Base-by-base conservation (phyloP, 2,888 invertebrate genomes). In the Philereme vetulata region DNA sequence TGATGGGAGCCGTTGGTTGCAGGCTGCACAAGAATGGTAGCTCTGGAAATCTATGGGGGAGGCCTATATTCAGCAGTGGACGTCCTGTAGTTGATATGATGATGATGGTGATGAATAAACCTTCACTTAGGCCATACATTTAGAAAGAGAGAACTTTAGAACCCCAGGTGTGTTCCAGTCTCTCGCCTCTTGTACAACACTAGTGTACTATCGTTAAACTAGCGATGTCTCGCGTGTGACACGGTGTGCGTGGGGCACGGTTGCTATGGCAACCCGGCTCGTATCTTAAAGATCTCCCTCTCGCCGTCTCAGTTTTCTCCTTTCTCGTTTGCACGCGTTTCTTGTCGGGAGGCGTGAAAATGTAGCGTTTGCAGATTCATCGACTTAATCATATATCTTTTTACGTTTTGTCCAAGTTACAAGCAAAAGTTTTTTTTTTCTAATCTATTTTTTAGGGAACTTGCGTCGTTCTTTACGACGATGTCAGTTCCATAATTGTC, bases 221-320 rank as follows among this genome's bases (percentile, higher is more conserved):
- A 72, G 71, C 62, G 68, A 63, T 66, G 62, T 64, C 62, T 62
- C 51, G 67, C 61, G 64, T 76, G 87, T n/a, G n/a, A n/a, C n/a
- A n/a, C n/a, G n/a, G n/a, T 84, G 88, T 82, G 88, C 70, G 88
- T 79, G 79, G 77, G 74, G 71, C 78, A 81, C 80, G 78, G 90
- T 91, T 86, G 87, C 84, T 81, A 92, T 91, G 86, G 82, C 72
- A 76, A 91, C 21, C 21, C 21, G 21, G 21, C 21, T 21, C 91
- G 90, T 88, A 92, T 92, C 92, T 92, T 92, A 82, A 92, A 92
- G 92, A 91, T 92, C 90, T 88, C 89, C 88, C 88, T 83, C 85
- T 82, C 82, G 86, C 83, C 85, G 88, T 90, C 90, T 91, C 90
- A 89, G 88, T 87, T 90, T 90, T 87, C 87, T 85, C 90, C 89